These are phyloP conservation scores for Horisme vitalbata DNA, from an alignment of 2,888 invertebrate species.

Conservation along the genomic window DNA sequence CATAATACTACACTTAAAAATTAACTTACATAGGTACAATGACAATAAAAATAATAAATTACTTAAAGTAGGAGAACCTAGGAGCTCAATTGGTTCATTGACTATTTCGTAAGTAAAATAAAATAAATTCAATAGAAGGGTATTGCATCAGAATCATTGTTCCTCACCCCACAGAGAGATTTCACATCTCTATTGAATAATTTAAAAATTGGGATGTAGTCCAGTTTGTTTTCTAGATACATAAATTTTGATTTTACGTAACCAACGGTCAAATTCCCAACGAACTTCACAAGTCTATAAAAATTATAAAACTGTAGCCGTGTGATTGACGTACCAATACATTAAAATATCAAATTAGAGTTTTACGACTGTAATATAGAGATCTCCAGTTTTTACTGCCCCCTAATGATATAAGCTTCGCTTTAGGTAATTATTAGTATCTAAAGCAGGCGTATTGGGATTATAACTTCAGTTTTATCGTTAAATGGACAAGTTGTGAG, in stretches of 20 bases:
- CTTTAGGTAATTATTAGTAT: constrained; percentile 43
- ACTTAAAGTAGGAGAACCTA: too few species aligned
- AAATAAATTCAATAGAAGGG: too few species aligned
- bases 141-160: too few species aligned
- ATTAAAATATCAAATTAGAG: constrained; percentile 32
- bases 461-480: constrained; percentile 27
- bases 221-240: not conserved
- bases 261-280: constrained; percentile 16
- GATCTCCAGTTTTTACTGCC: constrained; percentile 27
- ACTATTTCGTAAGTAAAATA: too few species aligned
- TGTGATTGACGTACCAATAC: constrained; percentile 29
- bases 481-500: constrained; percentile 8
- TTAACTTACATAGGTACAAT: too few species aligned
- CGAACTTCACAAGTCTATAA: constrained; percentile 31
- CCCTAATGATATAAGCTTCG: constrained; percentile 32
- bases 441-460: constrained; percentile 42
- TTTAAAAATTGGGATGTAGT: too few species aligned
- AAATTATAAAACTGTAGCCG: constrained; percentile 25
- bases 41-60: too few species aligned
- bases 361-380: constrained; percentile 27
- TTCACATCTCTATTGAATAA: too few species aligned
- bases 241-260: constrained; percentile 7
- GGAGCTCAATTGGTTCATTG: too few species aligned
- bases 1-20: too few species aligned
- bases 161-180: too few species aligned